Evolutionary conservation across 2,888 invertebrate species (phyloP).

Genomic region (Cryptus armator): DNA sequence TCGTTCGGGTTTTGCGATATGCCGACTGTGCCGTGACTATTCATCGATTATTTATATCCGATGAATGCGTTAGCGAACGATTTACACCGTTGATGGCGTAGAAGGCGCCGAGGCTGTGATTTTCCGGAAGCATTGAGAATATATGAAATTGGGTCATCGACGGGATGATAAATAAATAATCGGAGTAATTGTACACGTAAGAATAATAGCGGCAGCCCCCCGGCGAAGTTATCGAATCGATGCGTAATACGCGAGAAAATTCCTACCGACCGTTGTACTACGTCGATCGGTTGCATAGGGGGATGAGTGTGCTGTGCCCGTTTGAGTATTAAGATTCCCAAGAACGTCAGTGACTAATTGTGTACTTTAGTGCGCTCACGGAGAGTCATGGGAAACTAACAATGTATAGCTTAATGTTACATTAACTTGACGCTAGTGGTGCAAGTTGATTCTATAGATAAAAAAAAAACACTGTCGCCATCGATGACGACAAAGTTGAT

Average conservation of each 20-base stretch:
- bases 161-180: conserved; percentile 40
- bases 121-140: conserved; percentile 6
- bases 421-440: not conserved
- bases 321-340: conserved; percentile 42
- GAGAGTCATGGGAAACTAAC: conserved; percentile 29
- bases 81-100: conserved; percentile 1
- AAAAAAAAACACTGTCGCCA: not conserved
- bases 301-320: conserved; percentile 19
- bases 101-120: conserved; percentile 2
- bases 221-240: conserved; percentile 29
- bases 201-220: not conserved
- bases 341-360: conserved; percentile 60
- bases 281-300: conserved; percentile 27
- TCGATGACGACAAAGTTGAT: not conserved
- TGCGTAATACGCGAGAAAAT: conserved; percentile 42
- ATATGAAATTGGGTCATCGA: conserved; percentile 13
- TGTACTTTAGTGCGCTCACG: conserved; percentile 26
- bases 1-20: not conserved
- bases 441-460: not conserved
- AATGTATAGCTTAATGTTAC: not conserved
- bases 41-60: conserved; percentile 48
- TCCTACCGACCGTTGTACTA: conserved; percentile 46
- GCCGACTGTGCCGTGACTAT: not conserved
- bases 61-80: conserved; percentile 23
- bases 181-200: not conserved